Base-by-base conservation (phyloP, 2,888 invertebrate genomes). In the Metacarcinus magister region DNA sequence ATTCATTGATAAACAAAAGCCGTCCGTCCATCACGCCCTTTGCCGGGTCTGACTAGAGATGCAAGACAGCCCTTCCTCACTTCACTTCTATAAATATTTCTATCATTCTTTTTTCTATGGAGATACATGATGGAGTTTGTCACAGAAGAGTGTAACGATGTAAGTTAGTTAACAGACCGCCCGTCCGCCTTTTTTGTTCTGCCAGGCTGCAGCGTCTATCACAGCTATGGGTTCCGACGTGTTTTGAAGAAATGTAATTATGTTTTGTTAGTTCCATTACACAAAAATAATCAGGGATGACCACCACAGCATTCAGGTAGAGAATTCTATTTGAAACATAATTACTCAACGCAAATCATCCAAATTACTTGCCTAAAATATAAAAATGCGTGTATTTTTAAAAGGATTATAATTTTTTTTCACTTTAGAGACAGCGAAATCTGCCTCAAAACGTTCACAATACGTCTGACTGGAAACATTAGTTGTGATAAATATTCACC, bases 251-350 rank as follows among this genome's bases (percentile, higher is more conserved):
- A 87, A 39, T 39, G 39, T 39, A 87, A 87, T 87, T 32, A 82
- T 28, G 87, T 87, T 87, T 87, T 87, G 87, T 87, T 87, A 87
- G 23, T 87, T 87, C 87, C 32, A 87, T 87, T 87, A 87, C 39
- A 87, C 87, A 87, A 87, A 87, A 87, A 87, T 87, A 87, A 87
- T 87, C 87, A 39, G 87, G 87, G 87, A 87, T 39, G 87, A 32
- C 87, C 87, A 87, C 87, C 87, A 39, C 87, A 39, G 39, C 87
- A 87, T 87, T 87, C 87, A 87, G 87, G 87, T 87, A 87, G 87
- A 87, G 87, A 87, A 87, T 87, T 87, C 87, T 87, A 87, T 87
- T 87, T 87, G 87, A 87, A 87, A 87, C 87, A 87, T 87, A 87
- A 87, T 87, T 87, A 87, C 39, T 87, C 87, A 87, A 32, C 39